Evolutionary conservation across 2,888 invertebrate genomes (phyloP).

Genomic region (Synergus itoensis): DNA sequence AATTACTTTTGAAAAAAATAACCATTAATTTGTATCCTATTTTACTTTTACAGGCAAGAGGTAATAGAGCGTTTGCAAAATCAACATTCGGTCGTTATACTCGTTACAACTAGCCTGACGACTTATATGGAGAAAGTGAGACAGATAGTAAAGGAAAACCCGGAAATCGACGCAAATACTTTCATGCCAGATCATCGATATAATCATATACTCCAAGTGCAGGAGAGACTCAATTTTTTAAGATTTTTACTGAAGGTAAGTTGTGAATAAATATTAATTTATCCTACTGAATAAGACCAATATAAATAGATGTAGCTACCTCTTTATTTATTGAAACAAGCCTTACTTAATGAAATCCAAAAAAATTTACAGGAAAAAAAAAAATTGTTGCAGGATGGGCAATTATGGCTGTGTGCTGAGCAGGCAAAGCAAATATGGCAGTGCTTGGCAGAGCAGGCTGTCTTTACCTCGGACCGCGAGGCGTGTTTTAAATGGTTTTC

Average conservation of each 20-base stretch:
- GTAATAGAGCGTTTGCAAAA: constrained; percentile 94
- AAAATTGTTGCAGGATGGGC: constrained; percentile 86
- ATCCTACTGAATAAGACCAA: too few species aligned
- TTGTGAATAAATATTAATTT: constrained; percentile 34
- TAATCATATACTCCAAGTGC: constrained; percentile 94
- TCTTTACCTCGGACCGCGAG: constrained; percentile 94
- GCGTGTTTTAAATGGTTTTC: constrained; percentile 99
- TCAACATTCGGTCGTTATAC: constrained; percentile 94
- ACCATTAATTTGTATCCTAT: not conserved
- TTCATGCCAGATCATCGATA: constrained; percentile 93
- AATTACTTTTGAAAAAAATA: not conserved
- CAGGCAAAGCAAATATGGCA: constrained; percentile 99
- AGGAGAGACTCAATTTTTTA: constrained; percentile 95
- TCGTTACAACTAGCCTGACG: constrained; percentile 95
- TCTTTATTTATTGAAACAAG: too few species aligned
- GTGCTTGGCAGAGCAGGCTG: constrained; percentile 95
- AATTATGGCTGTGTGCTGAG: constrained; percentile 97
- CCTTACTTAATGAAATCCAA: not conserved
- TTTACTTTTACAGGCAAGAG: constrained; percentile 80
- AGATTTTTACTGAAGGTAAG: constrained; percentile 89
- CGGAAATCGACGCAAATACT: constrained; percentile 88
- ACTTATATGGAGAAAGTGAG: constrained; percentile 94
- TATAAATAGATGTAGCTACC: too few species aligned
- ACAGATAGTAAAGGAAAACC: constrained; percentile 83
- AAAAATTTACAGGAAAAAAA: not conserved